These are phyloP conservation scores for Phaenicophaeus curvirostris DNA, from an alignment of 2,797 vertebrate genomes.

Conservation along the genomic window DNA sequence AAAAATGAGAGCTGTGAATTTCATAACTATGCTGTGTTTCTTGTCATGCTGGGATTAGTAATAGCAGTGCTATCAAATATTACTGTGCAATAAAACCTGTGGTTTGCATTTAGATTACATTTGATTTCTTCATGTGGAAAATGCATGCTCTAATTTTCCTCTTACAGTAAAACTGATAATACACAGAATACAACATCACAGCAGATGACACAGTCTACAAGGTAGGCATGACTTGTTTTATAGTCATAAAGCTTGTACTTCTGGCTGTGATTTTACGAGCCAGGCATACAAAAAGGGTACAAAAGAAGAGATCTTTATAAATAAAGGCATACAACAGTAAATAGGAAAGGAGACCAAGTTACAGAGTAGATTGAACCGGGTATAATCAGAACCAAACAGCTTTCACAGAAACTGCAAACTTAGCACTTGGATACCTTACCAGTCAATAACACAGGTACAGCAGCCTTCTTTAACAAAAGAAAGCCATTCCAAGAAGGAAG, in stretches of 20 bases:
- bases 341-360: constrained; percentile 36
- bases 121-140: constrained; percentile 70
- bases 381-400: constrained; percentile 56
- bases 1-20: constrained; percentile 35
- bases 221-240: constrained; percentile 61
- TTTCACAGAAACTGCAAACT: constrained; percentile 54
- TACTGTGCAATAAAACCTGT: constrained; percentile 57
- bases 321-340: constrained; percentile 36
- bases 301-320: constrained; percentile 40
- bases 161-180: constrained; percentile 73
- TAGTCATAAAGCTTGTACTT: constrained; percentile 41
- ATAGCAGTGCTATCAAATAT: constrained; percentile 59
- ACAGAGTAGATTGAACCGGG: constrained; percentile 45
- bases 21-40: constrained; percentile 45
- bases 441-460: constrained; percentile 25
- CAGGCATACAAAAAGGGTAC: constrained; percentile 22
- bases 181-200: constrained; percentile 54
- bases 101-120: constrained; percentile 75
- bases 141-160: constrained; percentile 71
- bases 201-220: constrained; percentile 56
- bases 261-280: constrained; percentile 57
- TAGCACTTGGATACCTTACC: constrained; percentile 52
- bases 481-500: constrained; percentile 31
- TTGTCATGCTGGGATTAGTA: constrained; percentile 72
- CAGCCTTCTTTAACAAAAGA: constrained; percentile 57